These are phyloP conservation scores for Tetranychus piercei DNA, from an alignment of 2,888 invertebrate species.

Conservation along the genomic window DNA sequence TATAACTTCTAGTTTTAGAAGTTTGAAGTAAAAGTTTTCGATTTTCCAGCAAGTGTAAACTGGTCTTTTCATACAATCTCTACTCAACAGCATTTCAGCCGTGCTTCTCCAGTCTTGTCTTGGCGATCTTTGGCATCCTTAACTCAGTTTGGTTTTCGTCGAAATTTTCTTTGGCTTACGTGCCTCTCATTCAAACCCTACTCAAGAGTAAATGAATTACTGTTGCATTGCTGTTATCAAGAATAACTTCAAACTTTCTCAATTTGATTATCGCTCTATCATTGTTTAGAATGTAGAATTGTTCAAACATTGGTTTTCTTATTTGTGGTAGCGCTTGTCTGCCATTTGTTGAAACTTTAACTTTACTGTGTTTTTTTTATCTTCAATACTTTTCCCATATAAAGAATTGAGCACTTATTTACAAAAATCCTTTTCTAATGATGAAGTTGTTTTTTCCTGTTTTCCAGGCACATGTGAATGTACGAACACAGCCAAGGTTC, in stretches of 20 bases:
- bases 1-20: too few relatives aligned
- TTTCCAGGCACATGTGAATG: slow-evolving; percentile 24
- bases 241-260: slow-evolving; percentile 18
- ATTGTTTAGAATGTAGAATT: slow-evolving; percentile 7
- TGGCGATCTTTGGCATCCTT: too few relatives aligned
- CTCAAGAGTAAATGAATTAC: too few relatives aligned
- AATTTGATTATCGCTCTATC: slow-evolving; percentile 13
- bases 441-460: slow-evolving; percentile 28
- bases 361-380: slow-evolving; percentile 29
- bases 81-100: too few relatives aligned
- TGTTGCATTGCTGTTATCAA: too few relatives aligned
- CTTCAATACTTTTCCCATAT: slow-evolving; percentile 32
- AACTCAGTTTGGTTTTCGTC: too few relatives aligned
- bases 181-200: too few relatives aligned
- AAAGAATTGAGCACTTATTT: slow-evolving; percentile 31
- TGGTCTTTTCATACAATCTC: too few relatives aligned
- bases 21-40: too few relatives aligned
- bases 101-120: too few relatives aligned
- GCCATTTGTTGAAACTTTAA: slow-evolving; percentile 24
- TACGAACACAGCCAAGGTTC: slow-evolving; percentile 26
- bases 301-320: slow-evolving; percentile 19
- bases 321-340: slow-evolving; percentile 15
- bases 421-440: slow-evolving; percentile 33
- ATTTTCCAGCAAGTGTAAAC: too few relatives aligned
- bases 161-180: too few relatives aligned